A percentile compares a stretch with the other conserved stretches of the same genome.
Evolutionary conservation across 2,113 vertebrate genomes (phyloP).

Genomic region (Aramus guarauna): DNA sequence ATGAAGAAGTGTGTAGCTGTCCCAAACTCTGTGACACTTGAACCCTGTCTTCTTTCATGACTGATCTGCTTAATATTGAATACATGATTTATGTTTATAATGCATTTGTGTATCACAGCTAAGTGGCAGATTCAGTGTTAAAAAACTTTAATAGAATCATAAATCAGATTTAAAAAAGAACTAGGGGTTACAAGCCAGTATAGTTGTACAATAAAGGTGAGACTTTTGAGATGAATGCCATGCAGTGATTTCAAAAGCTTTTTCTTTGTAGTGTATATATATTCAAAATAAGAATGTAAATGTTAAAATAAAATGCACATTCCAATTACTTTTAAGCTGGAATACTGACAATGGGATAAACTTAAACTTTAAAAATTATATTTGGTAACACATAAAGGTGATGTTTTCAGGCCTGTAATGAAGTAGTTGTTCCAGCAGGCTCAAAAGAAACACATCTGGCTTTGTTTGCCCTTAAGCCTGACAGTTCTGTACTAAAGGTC

Average conservation of each 20-base stretch:
- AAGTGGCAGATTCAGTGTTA: not conserved
- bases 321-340: not conserved
- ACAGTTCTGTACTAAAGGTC: not conserved
- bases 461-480: not conserved
- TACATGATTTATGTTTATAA: not conserved
- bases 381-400: not conserved
- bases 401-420: not conserved
- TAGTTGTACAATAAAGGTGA: not conserved
- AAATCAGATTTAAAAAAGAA: not conserved
- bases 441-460: not conserved
- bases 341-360: not conserved
- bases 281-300: not conserved
- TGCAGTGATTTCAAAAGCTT: not conserved
- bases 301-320: not conserved
- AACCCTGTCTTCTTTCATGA: not conserved
- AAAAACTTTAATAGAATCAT: not conserved
- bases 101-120: not conserved
- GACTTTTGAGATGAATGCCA: not conserved
- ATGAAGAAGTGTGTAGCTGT: not conserved
- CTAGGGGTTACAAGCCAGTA: not conserved
- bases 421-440: not conserved
- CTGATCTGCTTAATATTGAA: not conserved
- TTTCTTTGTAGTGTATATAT: not conserved
- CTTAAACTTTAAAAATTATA: not conserved
- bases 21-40: not conserved